Evolutionary conservation across 2,113 vertebrate genomes (phyloP).

Genomic region (Microcebus griseorufus): DNA sequence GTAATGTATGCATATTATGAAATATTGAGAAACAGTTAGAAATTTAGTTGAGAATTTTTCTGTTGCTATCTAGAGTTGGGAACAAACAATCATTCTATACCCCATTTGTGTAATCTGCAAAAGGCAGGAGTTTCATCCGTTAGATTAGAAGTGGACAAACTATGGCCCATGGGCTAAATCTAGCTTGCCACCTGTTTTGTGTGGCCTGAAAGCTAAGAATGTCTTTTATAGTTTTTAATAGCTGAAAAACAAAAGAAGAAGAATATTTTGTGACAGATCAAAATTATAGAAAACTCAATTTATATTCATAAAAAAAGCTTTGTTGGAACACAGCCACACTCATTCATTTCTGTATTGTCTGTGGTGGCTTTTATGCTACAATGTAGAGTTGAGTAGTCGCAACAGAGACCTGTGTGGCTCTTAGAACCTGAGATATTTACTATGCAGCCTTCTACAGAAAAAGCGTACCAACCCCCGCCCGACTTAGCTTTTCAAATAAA

Average conservation of each 20-base stretch:
- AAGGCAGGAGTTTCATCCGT: not conserved
- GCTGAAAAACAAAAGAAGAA: not conserved
- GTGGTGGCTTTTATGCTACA: not conserved
- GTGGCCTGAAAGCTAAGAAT: not conserved
- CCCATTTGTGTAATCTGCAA: not conserved
- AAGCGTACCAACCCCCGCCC: no score
- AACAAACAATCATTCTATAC: not conserved
- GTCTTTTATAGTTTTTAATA: not conserved
- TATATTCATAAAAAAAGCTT: not conserved
- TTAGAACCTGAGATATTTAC: not conserved
- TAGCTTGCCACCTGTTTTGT: not conserved
- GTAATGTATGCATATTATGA: not conserved
- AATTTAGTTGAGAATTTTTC: slow-evolving; percentile 24
- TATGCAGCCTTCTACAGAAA: not conserved
- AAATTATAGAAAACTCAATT: not conserved
- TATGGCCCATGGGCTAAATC: not conserved
- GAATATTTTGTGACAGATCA: not conserved
- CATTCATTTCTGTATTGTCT: not conserved
- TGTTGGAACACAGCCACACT: not conserved
- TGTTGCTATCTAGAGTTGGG: not conserved
- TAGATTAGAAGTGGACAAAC: not conserved
- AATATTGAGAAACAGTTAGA: not conserved
- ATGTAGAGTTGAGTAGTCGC: not conserved
- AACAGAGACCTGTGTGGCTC: not conserved
- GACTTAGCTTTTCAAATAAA: not conserved